Evolutionary conservation across 2,888 invertebrate genomes (phyloP), one percentile per base, ranked within the genome.

Genomic region (Synanthedon formicaeformis): DNA sequence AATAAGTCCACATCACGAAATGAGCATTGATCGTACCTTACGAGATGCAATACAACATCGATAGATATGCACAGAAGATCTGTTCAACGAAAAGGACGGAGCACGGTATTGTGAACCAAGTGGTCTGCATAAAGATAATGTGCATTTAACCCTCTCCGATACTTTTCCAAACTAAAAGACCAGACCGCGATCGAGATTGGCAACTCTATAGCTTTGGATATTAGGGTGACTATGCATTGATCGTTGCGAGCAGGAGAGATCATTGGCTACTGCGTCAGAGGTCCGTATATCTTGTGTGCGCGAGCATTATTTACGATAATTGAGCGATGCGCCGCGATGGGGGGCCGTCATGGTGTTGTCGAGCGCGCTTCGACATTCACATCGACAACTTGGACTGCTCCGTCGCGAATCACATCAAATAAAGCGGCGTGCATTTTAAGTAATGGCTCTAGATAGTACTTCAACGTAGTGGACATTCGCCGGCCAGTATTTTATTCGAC

Each of bases 251-350:
- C 69, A 71, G 66, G 70, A 75, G 74, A 67, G 81, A 73, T 78
- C 81, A 73, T 74, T 69, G 79, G 81, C 85, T 87, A 84, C 86
- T 64, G 82, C 78, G 66, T 59, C 72, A 66, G 73, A 72, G 78
- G 77, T 75, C 77, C 82, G 85, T 85, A 85, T 86, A 85, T 87
- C 85, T 86, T 85, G 78, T 83, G 84, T 85, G 85, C 64, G 83
- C 82, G 84, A 85, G 87, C 86, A 87, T 87, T 87, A 87, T 87
- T 87, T 87, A 87, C 87, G 86, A 87, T 87, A 87, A 87, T 87
- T 87, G 87, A 86, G 87, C 86, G 87, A 87, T 85, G 85, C 81
- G 79, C 82, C 86, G 75, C 86, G 78, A 86, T 85, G 85, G 87
- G 86, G 86, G 87, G 86, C 81, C 87, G 82, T 86, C 87, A 83